These are phyloP conservation scores for Drosophila acutilabella DNA, from an alignment of 2,888 invertebrate species.

Conservation along the genomic window DNA sequence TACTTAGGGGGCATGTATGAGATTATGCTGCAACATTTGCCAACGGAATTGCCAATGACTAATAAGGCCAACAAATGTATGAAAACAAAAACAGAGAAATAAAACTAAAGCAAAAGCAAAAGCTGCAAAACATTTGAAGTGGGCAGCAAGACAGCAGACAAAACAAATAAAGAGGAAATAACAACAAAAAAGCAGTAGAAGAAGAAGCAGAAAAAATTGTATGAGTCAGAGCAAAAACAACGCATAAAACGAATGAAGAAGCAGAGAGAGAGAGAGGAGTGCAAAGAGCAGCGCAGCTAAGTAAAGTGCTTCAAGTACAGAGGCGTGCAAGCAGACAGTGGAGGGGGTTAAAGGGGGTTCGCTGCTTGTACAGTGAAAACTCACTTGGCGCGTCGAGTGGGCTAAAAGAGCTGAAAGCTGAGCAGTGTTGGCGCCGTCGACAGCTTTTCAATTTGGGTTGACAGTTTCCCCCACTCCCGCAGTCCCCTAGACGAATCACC, in stretches of 20 bases:
- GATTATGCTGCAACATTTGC: conserved; percentile 58
- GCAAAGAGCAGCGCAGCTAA: conserved; percentile 5
- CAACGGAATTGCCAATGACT: conserved; percentile 60
- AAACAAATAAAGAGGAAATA: conserved; percentile 30
- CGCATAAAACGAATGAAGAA: conserved; percentile 18
- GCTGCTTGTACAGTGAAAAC: conserved; percentile 44
- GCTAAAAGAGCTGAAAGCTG: conserved; percentile 34
- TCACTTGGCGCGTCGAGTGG: conserved; percentile 45
- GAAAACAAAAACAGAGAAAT: conserved; percentile 22
- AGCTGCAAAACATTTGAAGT: conserved; percentile 46
- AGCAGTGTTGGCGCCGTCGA: conserved; percentile 48
- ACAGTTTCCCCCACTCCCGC: conserved; percentile 36
- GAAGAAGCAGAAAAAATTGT: conserved; percentile 11
- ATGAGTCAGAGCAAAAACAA: conserved; percentile 42
- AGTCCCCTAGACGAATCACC: background rate
- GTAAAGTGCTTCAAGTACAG: conserved; percentile 37
- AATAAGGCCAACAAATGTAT: conserved; percentile 56
- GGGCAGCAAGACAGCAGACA: conserved; percentile 51
- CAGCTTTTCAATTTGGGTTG: conserved; percentile 51
- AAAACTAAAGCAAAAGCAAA: conserved; percentile 26
- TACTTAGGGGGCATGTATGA: conserved; percentile 2
- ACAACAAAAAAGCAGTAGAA: conserved; percentile 2
- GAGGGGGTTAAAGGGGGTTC: background rate
- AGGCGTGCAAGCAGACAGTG: conserved; percentile 13
- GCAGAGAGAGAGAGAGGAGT: conserved; percentile 17